Percentiles rank a stretch among this genome's conserved stretches.
Conservation (phyloP, 1,140 invertebrate species). For the Drosophila tropicalis region DNA sequence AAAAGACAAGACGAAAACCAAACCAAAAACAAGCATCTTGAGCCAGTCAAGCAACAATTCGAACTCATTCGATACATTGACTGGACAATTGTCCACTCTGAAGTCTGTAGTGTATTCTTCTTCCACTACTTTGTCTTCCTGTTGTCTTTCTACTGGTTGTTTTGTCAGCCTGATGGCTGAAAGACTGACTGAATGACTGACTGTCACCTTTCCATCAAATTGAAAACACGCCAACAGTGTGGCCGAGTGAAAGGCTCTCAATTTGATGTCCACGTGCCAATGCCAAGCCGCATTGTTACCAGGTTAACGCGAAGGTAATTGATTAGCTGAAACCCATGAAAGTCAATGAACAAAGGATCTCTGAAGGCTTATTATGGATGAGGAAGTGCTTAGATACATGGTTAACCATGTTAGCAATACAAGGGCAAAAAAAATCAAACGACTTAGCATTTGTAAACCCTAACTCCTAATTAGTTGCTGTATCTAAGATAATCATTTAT, state of each 20-base stretch:
- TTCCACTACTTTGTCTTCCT: conserved; percentile 16
- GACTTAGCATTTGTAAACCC: no score
- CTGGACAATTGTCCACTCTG: conserved; percentile 40
- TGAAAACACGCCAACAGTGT: conserved; percentile 30
- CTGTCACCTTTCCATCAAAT: conserved; percentile 78
- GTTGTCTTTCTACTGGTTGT: conserved; percentile 53
- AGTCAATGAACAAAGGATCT: conserved; percentile 39
- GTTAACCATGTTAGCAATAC: not conserved
- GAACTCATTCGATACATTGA: conserved; percentile 5
- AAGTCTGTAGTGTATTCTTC: conserved; percentile 32
- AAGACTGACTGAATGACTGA: conserved; percentile 43
- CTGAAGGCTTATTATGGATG: conserved; percentile 34
- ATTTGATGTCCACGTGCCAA: conserved; percentile 66
- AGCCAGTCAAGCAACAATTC: conserved; percentile 67
- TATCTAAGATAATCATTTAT: no score
- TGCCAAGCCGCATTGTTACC: conserved; percentile 54
- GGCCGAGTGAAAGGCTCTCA: conserved; percentile 67
- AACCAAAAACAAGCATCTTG: conserved; percentile 46
- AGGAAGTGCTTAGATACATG: conserved; percentile 4
- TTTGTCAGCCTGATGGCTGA: conserved; percentile 22
- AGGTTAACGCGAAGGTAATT: conserved; percentile 54
- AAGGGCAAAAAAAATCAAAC: no score
- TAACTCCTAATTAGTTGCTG: no score
- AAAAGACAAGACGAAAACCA: conserved; percentile 50
- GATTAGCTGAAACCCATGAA: conserved; percentile 57